Evolutionary conservation across 2,113 vertebrate genomes (phyloP), one percentile per base, ranked within the genome.

Genomic region (Tachysurus fulvidraco): DNA sequence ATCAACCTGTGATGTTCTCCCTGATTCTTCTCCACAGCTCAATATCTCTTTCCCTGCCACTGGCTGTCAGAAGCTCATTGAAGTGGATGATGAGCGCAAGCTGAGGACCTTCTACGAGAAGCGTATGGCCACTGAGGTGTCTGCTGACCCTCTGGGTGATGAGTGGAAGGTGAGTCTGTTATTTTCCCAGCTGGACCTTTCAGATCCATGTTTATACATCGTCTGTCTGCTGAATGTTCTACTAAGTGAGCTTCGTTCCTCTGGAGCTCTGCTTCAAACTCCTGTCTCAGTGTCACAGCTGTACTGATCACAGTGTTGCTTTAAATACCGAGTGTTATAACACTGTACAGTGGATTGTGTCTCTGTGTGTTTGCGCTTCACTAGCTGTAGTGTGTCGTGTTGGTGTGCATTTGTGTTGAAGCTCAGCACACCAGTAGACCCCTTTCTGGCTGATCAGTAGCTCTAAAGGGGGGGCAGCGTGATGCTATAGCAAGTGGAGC

Each of bases 11-110:
- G 17, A 21, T 59, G 17, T 5, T 21, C 16, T 16, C 13, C 14
- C 36, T 76, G 41, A 6, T 19, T 46, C 3, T 1, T 50, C 30
- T 64, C 44, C 19, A 1, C 83, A 99, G 98, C 96, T 99, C 83
- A 99, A 99, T 92, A 99, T 99, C 85, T 99, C 98, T 50, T 99
- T 97, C 92, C 98, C 98, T 28, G 97, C 98, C 93, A 99, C 97
- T 87, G 98, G 98, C 95, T 99, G 98, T 91, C 98, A 99, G 89
- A 99, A 99, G 52, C 95, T 99, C 36, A 97, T 99, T 30, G 98
- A 99, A 91, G 98, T 99, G 16, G 98, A 99, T 1, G 98, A 99
- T 96, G 98, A 99, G 86, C 96, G 97, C 1, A 99, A 99, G 85
- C 95, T 99, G n/a, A 95, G 98, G 5, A 98, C 96, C 0, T 99